Evolutionary conservation across 2,888 invertebrate species (phyloP), one percentile per base, ranked within the genome.

Genomic region (Choristoneura rosaceana): DNA sequence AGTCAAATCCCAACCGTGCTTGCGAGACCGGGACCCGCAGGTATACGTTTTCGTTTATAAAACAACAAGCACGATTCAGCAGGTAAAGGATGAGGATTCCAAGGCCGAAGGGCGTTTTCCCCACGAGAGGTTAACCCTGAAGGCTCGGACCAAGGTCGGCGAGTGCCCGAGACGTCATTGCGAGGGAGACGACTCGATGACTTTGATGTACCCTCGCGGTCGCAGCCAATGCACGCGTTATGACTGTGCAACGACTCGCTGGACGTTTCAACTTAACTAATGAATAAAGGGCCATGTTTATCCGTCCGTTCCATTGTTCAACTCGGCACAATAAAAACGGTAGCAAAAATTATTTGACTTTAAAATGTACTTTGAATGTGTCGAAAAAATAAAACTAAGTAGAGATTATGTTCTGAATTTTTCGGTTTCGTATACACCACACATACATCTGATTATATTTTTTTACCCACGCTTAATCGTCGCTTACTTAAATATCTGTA

Each of bases 91-190:
- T 80, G 80, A 80, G 85, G 84, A 83, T 84, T 86, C 84, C 84
- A 83, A 88, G 87, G 86, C 84, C 85, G 80, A 82, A 78, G 80
- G 84, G 82, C 86, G 84, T 86, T 87, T 86, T 87, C 83, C 85
- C 86, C 82, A 85, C 84, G 84, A 86, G 87, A 88, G 84, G 88
- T 87, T 89, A 87, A 89, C 87, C 88, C 87, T 87, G 88, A 87
- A 84, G 85, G 82, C 80, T 78, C 83, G 84, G 77, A 75, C 84
- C 87, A 90, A 90, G 90, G 90, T 89, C 89, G 86, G 85, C 89
- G 82, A 81, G 87, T 86, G 86, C 85, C 85, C 82, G 84, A 84
- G 84, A 82, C 84, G 90, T 84, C 87, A 88, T 87, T 86, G 87
- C 84, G 82, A 86, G 84, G 85, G 83, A 87, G 86, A 87, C 85